Evolutionary conservation across 2,113 vertebrate genomes (phyloP).

Genomic region (Strix aluco): DNA sequence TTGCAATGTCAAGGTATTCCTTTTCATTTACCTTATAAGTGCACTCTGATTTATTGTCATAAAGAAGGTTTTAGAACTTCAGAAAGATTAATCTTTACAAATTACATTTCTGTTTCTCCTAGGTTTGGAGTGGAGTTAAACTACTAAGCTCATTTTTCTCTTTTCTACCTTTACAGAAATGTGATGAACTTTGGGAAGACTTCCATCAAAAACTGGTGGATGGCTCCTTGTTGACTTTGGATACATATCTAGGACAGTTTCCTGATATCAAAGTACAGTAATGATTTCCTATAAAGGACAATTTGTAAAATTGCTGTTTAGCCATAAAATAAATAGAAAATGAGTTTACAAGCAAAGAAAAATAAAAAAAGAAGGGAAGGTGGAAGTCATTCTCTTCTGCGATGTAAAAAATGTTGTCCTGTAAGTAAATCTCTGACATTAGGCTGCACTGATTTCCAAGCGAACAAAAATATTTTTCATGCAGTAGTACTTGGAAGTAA

Average conservation of each 20-base stretch:
- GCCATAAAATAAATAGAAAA: not conserved
- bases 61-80: not conserved
- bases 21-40: not conserved
- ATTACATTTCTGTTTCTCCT: not conserved
- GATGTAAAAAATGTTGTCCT: not conserved
- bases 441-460: not conserved
- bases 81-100: not conserved
- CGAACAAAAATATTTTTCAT: not conserved
- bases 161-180: constrained; percentile 82
- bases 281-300: not conserved
- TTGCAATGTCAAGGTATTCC: not conserved
- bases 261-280: constrained; percentile 93
- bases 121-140: not conserved
- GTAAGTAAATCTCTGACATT: not conserved
- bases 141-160: not conserved
- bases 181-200: constrained; percentile 95
- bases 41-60: not conserved
- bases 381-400: not conserved
- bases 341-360: not conserved
- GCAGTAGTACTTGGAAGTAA: not conserved
- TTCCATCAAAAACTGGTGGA: constrained; percentile 98
- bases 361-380: not conserved
- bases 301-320: not conserved
- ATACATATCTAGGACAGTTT: constrained; percentile 92
- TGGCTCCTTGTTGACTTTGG: constrained; percentile 89